Base-by-base conservation (phyloP, 2,113 vertebrate species). In the Castor canadensis region DNA sequence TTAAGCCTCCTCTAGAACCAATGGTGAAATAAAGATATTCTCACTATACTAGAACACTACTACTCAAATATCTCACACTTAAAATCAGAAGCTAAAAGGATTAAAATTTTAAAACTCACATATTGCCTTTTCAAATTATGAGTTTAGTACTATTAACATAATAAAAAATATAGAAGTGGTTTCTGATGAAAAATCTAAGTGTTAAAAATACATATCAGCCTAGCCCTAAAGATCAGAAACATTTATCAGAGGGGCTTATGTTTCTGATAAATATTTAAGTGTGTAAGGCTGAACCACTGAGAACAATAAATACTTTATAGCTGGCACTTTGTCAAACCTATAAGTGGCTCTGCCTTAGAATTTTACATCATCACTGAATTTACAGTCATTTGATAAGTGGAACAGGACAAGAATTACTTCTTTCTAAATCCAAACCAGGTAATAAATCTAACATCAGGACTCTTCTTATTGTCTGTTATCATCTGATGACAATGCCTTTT, bases 311-410 rank as follows among this genome's bases (percentile, higher is more conserved):
- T 99, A 99, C 98, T 99, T 99, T 99, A 99, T 98, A 98, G 98
- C 98, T 98, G 98, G 98, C 99, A 99, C 99, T 99, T 99, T 99
- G 99, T 99, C 99, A 99, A 98, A 98, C 98, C 97, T 98, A 62
- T 99, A 99, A 99, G 99, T 99, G 99, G 98, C 98, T 99, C 98
- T 98, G 98, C 99, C 98, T 99, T 98, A 98, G 98, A 98, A 99
- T 99, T 99, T 98, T 98, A 99, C 98, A 98, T 98, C 98, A 98
- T 98, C 96, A 97, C 98, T 98, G 98, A 99, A 99, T 99, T 99
- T 99, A 99, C 99, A 99, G 99, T 99, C 99, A 98, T 99, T 99
- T 98, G 98, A 99, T 98, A 99, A 99, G 99, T 99, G 99, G 99
- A 98, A 99, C 98, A 99, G 98, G 99, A 99, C 98, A 99, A 99